Evolutionary conservation across 2,888 invertebrate species (phyloP).

Genomic region (Coenonympha glycerion): DNA sequence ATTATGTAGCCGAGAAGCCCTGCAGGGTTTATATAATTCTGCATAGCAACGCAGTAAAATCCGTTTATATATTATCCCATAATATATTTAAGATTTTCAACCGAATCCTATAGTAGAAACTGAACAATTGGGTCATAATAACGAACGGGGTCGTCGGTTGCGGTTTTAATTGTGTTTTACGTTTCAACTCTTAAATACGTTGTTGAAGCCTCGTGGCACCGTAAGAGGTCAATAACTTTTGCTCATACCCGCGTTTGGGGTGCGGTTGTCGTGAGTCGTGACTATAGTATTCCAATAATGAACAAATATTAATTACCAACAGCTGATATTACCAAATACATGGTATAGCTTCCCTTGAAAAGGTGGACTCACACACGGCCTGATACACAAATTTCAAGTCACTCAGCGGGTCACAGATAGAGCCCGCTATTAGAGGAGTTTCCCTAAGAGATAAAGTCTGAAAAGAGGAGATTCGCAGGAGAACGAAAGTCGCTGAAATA

Average conservation of each 20-base stretch:
- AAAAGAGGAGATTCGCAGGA: too few species aligned
- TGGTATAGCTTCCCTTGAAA: too few species aligned
- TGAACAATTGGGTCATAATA: conserved; percentile 8
- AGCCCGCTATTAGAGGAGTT: too few species aligned
- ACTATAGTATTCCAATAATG: conserved; percentile 18
- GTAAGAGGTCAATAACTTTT: conserved; percentile 31
- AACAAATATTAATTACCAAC: conserved; percentile 11
- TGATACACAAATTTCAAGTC: too few species aligned
- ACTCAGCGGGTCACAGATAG: too few species aligned
- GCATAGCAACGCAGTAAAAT: not conserved
- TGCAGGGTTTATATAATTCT: not conserved
- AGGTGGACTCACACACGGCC: too few species aligned
- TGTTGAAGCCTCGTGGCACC: conserved; percentile 19
- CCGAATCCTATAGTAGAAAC: conserved; percentile 1
- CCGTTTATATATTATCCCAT: not conserved
- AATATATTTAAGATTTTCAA: not conserved
- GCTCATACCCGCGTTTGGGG: conserved; percentile 23
- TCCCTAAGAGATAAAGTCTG: too few species aligned
- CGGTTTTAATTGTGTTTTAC: conserved; percentile 2
- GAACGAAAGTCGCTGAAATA: too few species aligned
- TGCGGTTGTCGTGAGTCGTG: conserved; percentile 29
- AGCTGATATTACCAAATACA: not conserved
- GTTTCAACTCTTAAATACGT: not conserved
- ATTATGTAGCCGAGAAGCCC: not conserved
- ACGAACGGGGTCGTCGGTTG: not conserved